A percentile compares a stretch with the other conserved stretches of the same genome.
These are phyloP conservation scores for Menidia beryllina DNA, from an alignment of 2,113 vertebrate genomes.

Conservation along the genomic window DNA sequence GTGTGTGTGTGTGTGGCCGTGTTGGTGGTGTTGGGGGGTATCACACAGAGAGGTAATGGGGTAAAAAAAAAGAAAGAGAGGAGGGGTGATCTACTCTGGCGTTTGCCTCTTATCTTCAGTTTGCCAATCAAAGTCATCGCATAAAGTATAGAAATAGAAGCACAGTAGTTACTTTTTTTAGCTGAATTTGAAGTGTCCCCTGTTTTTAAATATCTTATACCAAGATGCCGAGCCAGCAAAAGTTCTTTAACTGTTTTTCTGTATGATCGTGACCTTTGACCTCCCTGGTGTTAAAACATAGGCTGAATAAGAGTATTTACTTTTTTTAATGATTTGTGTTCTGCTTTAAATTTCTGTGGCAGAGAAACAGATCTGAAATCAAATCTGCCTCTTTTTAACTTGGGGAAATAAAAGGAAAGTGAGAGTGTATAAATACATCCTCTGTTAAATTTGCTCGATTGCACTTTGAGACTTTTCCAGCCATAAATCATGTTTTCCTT, in stretches of 20 bases:
- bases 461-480: constrained; percentile 77
- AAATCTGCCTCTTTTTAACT: constrained; percentile 8
- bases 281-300: background rate
- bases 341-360: constrained; percentile 1
- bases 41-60: constrained; percentile 25
- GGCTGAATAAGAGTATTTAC: background rate
- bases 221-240: background rate
- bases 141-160: constrained; percentile 15
- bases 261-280: constrained; percentile 55
- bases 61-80: constrained; percentile 38
- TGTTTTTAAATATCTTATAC: constrained; percentile 2
- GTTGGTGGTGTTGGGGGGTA: constrained; percentile 4
- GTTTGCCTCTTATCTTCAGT: constrained; percentile 39
- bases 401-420: constrained; percentile 43
- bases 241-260: background rate
- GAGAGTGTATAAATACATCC: constrained; percentile 41
- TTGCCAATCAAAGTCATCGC: constrained; percentile 53
- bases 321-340: background rate
- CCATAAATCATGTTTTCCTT: constrained; percentile 77
- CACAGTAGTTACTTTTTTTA: background rate
- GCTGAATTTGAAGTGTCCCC: background rate
- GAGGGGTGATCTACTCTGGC: constrained; percentile 47
- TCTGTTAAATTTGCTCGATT: constrained; percentile 65
- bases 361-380: constrained; percentile 2
- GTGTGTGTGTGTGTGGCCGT: constrained; percentile 13